A percentile compares a stretch with the other conserved stretches of the same genome.
Conservation (phyloP, 1,140 invertebrate genomes). For the Atta cephalotes region DNA sequence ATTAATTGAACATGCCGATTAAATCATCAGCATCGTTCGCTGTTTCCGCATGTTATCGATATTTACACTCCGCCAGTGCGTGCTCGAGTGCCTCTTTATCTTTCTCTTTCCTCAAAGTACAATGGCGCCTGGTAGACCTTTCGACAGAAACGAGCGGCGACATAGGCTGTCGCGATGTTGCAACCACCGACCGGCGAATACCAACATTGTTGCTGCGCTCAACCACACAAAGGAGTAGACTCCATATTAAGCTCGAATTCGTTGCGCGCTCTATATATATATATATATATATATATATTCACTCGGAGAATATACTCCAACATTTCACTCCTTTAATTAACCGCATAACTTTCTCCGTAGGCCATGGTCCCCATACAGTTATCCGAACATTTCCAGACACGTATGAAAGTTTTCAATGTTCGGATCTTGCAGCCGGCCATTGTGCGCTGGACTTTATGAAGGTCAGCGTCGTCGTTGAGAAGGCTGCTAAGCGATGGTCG, state of each 20-base stretch:
- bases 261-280: not conserved
- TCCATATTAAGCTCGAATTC: conserved; percentile 45
- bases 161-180: conserved; percentile 23
- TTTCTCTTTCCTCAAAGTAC: conserved; percentile 41
- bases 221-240: conserved; percentile 27
- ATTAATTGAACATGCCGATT: conserved; percentile 12
- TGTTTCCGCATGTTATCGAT: conserved; percentile 51
- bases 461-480: conserved; percentile 71
- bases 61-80: conserved; percentile 36
- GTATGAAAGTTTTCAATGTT: conserved; percentile 37
- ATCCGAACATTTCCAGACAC: conserved; percentile 2
- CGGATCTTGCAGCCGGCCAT: conserved; percentile 24
- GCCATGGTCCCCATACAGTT: not conserved
- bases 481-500: conserved; percentile 65
- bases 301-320: not conserved
- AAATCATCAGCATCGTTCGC: conserved; percentile 16
- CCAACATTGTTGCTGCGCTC: conserved; percentile 37
- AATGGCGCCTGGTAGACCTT: conserved; percentile 37
- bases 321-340: conserved; percentile 39
- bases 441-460: conserved; percentile 67
- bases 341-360: conserved; percentile 25
- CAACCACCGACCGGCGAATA: conserved; percentile 24
- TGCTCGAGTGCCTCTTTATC: conserved; percentile 45
- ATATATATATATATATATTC: not conserved
- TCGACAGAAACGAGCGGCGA: conserved; percentile 14